Evolutionary conservation across 35 echinoderm and acorn worm species (phyloP).

Genomic region (Hemicentrotus pulcherrimus): DNA sequence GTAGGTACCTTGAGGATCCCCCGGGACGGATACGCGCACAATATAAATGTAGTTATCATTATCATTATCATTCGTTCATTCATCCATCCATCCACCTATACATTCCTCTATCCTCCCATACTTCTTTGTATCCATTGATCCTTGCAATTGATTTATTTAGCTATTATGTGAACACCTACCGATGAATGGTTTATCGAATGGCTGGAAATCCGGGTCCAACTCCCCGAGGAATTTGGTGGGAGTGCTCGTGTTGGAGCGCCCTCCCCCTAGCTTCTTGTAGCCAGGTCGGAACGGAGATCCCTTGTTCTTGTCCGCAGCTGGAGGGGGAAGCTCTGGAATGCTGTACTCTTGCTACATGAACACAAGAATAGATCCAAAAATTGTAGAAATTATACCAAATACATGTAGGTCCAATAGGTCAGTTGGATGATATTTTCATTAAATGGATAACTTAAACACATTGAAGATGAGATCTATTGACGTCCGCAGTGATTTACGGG

Average conservation of each 20-base stretch:
- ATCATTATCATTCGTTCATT: too few relatives aligned
- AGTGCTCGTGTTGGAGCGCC: conserved; percentile 54
- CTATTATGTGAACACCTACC: neutral
- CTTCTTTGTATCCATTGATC: neutral
- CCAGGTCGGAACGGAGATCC: conserved; percentile 43
- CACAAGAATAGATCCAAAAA: neutral
- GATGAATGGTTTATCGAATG: neutral
- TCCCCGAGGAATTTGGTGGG: conserved; percentile 41
- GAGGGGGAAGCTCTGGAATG: conserved; percentile 34
- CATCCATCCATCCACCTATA: too few relatives aligned
- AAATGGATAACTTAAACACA: too few relatives aligned
- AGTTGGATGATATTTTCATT: too few relatives aligned
- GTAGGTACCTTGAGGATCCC: too few relatives aligned
- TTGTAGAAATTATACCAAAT: neutral
- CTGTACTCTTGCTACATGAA: conserved; percentile 25
- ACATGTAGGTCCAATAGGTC: too few relatives aligned
- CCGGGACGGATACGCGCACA: too few relatives aligned
- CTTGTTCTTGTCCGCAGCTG: neutral
- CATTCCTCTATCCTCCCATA: neutral
- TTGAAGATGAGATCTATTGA: too few relatives aligned
- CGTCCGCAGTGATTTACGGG: too few relatives aligned
- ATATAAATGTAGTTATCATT: too few relatives aligned
- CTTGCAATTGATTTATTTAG: too few relatives aligned
- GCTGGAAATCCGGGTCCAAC: conserved; percentile 30
- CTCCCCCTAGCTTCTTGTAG: conserved; percentile 22